phyloP scores from a whole-genome alignment of 1,140 invertebrate species.

The Pseudomyrmex cubaensis region DNA sequence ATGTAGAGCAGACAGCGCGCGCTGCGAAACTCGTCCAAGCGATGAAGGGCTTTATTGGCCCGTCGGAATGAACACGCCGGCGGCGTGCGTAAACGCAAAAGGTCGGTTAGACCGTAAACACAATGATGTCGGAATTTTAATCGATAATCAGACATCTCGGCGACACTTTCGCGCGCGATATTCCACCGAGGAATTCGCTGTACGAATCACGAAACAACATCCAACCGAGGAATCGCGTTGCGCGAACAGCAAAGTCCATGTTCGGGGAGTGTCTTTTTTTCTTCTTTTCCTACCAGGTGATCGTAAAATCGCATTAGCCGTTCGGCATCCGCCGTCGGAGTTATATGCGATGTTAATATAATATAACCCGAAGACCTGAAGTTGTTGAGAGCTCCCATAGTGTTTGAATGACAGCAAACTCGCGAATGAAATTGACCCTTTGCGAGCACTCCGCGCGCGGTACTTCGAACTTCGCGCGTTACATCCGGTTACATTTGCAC shows the following conservation, averaged over 20 bases:
- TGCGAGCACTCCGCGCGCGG: not conserved
- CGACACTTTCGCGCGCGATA: not conserved
- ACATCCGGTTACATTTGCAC: slow-evolving; percentile 30
- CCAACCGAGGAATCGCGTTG: not conserved
- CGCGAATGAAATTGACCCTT: slow-evolving; percentile 54
- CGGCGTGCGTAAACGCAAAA: slow-evolving; percentile 31
- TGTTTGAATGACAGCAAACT: slow-evolving; percentile 12
- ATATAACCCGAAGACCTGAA: slow-evolving; percentile 46
- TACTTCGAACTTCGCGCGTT: slow-evolving; percentile 33
- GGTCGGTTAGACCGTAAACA: slow-evolving; percentile 6
- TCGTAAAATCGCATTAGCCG: slow-evolving; percentile 68
- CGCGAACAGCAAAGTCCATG: not conserved
- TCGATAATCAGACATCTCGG: slow-evolving; percentile 22
- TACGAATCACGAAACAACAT: not conserved
- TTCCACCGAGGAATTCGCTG: not conserved
- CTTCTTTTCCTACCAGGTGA: slow-evolving; percentile 10
- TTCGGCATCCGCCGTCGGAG: slow-evolving; percentile 39
- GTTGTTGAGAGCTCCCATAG: slow-evolving; percentile 20
- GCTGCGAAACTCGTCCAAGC: slow-evolving; percentile 23
- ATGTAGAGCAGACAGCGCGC: slow-evolving; percentile 51
- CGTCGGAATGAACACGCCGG: slow-evolving; percentile 13
- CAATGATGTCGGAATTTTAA: slow-evolving; percentile 45
- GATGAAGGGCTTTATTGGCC: slow-evolving; percentile 43
- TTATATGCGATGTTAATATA: slow-evolving; percentile 62
- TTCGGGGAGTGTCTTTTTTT: not conserved